These are phyloP conservation scores for Myotis pilosus DNA, from an alignment of 2,797 vertebrate species.

Conservation along the genomic window DNA sequence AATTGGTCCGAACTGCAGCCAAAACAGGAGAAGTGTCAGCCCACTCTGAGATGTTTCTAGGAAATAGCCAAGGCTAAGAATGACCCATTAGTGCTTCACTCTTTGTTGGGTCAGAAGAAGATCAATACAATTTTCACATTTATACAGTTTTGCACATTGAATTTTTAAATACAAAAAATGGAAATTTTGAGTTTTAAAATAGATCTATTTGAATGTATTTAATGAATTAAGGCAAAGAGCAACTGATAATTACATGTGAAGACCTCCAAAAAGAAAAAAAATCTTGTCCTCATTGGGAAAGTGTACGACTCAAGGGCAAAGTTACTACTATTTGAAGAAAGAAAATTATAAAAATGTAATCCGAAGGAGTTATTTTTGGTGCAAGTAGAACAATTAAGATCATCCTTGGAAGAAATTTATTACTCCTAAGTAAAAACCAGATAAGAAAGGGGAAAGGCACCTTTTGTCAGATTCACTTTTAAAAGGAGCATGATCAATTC, in stretches of 20 bases:
- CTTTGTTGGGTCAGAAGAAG: neutral
- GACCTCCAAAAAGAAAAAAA: neutral
- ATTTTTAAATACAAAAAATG: neutral
- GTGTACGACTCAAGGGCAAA: conserved; percentile 38
- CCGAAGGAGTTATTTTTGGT: conserved; percentile 34
- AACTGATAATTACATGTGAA: conserved; percentile 24
- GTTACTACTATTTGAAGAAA: neutral
- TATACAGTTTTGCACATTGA: neutral
- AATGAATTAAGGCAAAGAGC: conserved; percentile 19
- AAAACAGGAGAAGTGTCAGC: neutral
- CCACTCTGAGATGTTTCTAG: neutral
- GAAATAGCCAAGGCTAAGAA: neutral
- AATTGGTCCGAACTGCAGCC: neutral
- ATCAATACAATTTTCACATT: neutral
- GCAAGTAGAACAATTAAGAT: neutral
- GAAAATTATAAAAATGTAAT: neutral
- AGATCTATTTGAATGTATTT: neutral
- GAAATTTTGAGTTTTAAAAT: neutral
- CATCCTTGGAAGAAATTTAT: conserved; percentile 26
- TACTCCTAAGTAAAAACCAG: neutral
- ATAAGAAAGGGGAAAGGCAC: neutral
- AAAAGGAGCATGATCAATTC: neutral
- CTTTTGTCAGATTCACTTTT: conserved; percentile 28
- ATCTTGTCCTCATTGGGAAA: conserved; percentile 8
- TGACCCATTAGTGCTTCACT: neutral